These are phyloP conservation scores for Ceratosolen fusciceps DNA, from an alignment of 1,140 invertebrate species.

Conservation along the genomic window DNA sequence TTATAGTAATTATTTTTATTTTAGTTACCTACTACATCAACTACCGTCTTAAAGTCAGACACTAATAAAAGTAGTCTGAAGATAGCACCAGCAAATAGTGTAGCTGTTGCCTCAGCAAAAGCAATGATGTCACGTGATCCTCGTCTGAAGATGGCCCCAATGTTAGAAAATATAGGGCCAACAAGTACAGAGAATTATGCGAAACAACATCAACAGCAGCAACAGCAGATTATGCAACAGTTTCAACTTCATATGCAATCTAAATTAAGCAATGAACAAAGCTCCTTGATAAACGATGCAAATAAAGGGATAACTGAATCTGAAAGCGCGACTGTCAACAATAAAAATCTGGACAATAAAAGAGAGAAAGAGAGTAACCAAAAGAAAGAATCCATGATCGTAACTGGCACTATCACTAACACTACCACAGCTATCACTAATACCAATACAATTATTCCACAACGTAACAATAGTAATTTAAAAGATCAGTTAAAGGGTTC, in stretches of 20 bases:
- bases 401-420: conserved; percentile 8
- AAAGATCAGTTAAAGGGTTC: conserved; percentile 45
- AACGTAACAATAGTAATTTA: conserved; percentile 46
- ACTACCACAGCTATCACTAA: conserved; percentile 12
- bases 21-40: conserved; percentile 64
- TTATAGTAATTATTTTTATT: conserved; percentile 49
- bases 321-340: conserved; percentile 45
- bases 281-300: conserved; percentile 37
- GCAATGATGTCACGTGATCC: conserved; percentile 73
- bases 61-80: conserved; percentile 67
- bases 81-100: conserved; percentile 78
- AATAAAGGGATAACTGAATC: conserved; percentile 30
- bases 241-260: conserved; percentile 37
- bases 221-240: conserved; percentile 37
- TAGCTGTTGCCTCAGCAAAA: conserved; percentile 72
- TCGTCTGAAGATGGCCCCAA: conserved; percentile 66
- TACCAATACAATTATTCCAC: conserved; percentile 26
- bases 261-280: conserved; percentile 40
- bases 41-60: conserved; percentile 62
- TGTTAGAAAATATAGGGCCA: conserved; percentile 11
- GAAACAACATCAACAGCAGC: too few relatives aligned
- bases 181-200: conserved; percentile 20
- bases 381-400: conserved; percentile 36
- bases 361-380: conserved; percentile 44
- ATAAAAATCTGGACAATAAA: conserved; percentile 49